Conservation (phyloP, 2,113 vertebrate species). For the Delphinapterus leucas region DNA sequence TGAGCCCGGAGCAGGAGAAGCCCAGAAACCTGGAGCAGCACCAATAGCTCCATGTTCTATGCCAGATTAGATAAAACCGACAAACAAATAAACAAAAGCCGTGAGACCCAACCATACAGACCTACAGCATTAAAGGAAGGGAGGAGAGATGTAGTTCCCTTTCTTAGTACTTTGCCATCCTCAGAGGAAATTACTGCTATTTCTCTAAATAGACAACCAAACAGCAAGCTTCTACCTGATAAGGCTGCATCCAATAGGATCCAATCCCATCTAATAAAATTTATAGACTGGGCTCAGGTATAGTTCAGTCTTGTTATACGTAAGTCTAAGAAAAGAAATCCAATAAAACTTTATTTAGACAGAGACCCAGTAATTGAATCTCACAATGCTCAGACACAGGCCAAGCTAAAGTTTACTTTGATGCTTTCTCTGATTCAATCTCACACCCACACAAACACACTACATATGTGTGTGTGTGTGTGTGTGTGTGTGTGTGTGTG, state of each 20-base stretch:
- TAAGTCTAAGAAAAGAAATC: neutral
- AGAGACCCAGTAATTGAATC: neutral
- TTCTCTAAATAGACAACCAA: slow-evolving; percentile 37
- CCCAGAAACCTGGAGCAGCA: slow-evolving; percentile 7
- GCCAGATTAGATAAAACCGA: slow-evolving; percentile 43
- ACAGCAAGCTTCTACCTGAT: neutral
- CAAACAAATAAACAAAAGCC: slow-evolving; percentile 50
- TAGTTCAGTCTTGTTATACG: neutral
- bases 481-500: too few relatives aligned
- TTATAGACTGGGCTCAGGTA: neutral
- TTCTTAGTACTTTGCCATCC: neutral
- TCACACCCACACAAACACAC: neutral
- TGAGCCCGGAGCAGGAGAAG: neutral
- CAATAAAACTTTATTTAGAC: neutral
- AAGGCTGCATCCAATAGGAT: neutral
- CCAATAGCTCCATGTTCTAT: neutral
- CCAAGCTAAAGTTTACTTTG: neutral
- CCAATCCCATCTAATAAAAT: neutral
- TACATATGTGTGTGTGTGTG: accelerated
- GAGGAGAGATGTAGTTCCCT: neutral
- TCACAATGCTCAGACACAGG: neutral
- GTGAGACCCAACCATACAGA: slow-evolving; percentile 51
- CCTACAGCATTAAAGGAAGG: neutral
- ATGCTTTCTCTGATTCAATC: neutral
- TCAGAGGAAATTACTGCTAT: neutral